Evolutionary conservation across 2,888 invertebrate species (phyloP).

Genomic region (Nezara viridula): DNA sequence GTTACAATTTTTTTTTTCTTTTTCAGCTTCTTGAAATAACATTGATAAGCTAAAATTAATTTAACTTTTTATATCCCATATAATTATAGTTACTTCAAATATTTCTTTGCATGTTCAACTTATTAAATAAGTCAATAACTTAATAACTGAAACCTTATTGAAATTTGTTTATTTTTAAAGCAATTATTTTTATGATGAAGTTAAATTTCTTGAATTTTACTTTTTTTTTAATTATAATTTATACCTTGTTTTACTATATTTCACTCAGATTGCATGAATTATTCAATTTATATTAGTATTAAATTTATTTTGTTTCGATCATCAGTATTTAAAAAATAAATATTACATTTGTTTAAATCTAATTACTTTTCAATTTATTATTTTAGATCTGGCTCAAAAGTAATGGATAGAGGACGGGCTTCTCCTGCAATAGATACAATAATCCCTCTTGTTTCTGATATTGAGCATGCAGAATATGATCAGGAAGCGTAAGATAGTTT

Average conservation of each 20-base stretch:
- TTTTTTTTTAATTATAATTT: neutral
- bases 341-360: neutral
- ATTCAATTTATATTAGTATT: neutral
- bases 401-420: conserved; percentile 76
- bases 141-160: neutral
- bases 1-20: neutral
- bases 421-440: conserved; percentile 72
- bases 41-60: neutral
- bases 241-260: neutral
- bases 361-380: conserved; percentile 12
- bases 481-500: conserved; percentile 59
- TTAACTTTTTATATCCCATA: neutral
- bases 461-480: conserved; percentile 69
- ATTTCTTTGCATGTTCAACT: neutral
- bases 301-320: too few species aligned
- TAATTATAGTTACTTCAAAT: neutral
- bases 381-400: conserved; percentile 76
- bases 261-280: neutral
- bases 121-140: too few species aligned
- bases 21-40: neutral
- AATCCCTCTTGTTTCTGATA: conserved; percentile 70
- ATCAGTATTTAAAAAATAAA: neutral
- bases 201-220: neutral
- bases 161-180: neutral
- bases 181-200: neutral